Evolutionary conservation across 2,888 invertebrate genomes (phyloP).

Genomic region (Lasioglossum oenotherae): DNA sequence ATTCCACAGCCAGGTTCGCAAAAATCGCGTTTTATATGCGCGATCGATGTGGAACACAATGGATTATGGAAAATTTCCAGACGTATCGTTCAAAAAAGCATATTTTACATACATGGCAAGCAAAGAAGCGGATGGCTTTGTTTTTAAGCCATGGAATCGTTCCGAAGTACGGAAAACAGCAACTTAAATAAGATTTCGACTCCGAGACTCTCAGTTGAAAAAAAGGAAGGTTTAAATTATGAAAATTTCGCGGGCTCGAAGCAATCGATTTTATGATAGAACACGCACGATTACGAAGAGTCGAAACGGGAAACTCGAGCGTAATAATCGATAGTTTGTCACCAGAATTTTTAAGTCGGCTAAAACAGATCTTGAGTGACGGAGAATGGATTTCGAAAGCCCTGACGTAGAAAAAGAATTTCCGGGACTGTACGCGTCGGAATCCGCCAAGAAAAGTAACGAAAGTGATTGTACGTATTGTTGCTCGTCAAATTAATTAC

Average conservation of each 20-base stretch:
- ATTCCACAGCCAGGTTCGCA: conserved; percentile 73
- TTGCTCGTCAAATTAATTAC: conserved; percentile 18
- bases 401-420: conserved; percentile 96
- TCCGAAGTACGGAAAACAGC: conserved; percentile 26
- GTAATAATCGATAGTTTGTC: conserved; percentile 49
- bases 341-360: conserved; percentile 47
- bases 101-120: conserved; percentile 79
- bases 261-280: conserved; percentile 27
- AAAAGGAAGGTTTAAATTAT: not conserved
- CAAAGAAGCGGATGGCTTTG: conserved; percentile 76
- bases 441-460: conserved; percentile 90
- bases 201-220: not conserved
- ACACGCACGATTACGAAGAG: conserved; percentile 20
- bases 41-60: conserved; percentile 76
- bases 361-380: not conserved
- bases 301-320: conserved; percentile 51
- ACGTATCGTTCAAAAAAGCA: conserved; percentile 75
- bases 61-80: conserved; percentile 78
- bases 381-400: conserved; percentile 92
- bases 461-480: conserved; percentile 92
- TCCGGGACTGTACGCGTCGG: conserved; percentile 94
- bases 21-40: conserved; percentile 71
- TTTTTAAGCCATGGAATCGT: conserved; percentile 72
- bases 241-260: not conserved
- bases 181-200: not conserved